phyloP scores from a whole-genome alignment of 1,140 invertebrate species.

The Tetragnatha versicolor region DNA sequence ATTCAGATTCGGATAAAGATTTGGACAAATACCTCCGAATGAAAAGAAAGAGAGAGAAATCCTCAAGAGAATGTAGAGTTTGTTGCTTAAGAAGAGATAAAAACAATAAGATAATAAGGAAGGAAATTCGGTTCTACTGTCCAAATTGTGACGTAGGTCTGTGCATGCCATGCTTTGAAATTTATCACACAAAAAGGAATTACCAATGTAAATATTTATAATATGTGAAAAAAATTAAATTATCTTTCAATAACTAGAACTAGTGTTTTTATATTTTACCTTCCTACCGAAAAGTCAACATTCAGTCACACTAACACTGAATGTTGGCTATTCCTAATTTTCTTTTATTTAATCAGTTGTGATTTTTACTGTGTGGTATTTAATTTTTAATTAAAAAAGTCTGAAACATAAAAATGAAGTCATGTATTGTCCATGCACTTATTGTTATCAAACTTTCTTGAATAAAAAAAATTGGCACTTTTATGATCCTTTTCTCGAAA shows the following conservation, averaged over 20 bases:
- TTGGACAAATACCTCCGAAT: not conserved
- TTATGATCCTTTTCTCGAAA: no score
- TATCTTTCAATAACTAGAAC: not conserved
- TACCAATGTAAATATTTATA: not conserved
- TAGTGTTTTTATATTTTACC: not conserved
- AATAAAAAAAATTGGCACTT: no score
- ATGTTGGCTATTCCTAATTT: not conserved
- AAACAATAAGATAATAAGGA: conserved; percentile 3
- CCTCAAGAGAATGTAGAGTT: conserved; percentile 4
- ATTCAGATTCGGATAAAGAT: no score
- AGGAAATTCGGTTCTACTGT: conserved; percentile 41
- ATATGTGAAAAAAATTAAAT: not conserved
- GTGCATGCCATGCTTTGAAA: conserved; percentile 54
- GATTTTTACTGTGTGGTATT: no score
- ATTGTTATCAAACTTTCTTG: no score
- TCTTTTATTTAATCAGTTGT: no score
- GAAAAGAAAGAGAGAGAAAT: conserved; percentile 19
- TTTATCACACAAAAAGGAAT: conserved; percentile 47
- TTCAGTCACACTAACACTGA: not conserved
- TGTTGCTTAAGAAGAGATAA: not conserved
- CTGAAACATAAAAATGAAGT: no score
- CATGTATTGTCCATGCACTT: no score
- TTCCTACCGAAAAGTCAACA: not conserved
- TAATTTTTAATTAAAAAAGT: no score
- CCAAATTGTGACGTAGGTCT: conserved; percentile 49